phyloP scores from a whole-genome alignment of 1,140 invertebrate genomes.

The Pogonognathellus flavescens region DNA sequence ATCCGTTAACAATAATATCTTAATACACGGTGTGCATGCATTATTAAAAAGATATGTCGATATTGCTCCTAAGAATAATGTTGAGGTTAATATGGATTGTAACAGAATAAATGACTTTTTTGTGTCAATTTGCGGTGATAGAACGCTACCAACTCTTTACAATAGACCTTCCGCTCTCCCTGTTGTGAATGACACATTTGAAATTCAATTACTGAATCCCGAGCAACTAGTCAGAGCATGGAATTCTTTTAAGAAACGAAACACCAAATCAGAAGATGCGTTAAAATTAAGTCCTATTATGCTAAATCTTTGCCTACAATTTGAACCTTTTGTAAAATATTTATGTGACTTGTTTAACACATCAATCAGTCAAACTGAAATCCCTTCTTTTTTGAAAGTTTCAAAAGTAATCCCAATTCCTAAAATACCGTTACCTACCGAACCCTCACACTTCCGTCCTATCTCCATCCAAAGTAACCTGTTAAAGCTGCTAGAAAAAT shows the following conservation, averaged over 20 bases:
- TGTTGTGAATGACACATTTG: not conserved
- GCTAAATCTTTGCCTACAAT: not conserved
- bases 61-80: no score
- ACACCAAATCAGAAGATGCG: not conserved
- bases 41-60: no score
- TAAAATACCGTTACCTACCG: not conserved
- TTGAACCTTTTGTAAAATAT: not conserved
- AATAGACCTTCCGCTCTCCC: not conserved
- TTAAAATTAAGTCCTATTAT: not conserved
- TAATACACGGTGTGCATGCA: not conserved
- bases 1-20: not conserved
- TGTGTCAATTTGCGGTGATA: not conserved
- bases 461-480: not conserved
- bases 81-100: not conserved
- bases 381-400: not conserved
- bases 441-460: not conserved
- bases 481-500: not conserved
- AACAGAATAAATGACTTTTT: not conserved
- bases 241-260: not conserved
- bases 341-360: not conserved
- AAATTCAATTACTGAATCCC: not conserved
- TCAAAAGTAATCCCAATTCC: not conserved
- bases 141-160: not conserved
- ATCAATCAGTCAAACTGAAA: no score
- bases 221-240: not conserved